Conservation (phyloP, 2,888 invertebrate genomes). For the Anaspis maculata region DNA sequence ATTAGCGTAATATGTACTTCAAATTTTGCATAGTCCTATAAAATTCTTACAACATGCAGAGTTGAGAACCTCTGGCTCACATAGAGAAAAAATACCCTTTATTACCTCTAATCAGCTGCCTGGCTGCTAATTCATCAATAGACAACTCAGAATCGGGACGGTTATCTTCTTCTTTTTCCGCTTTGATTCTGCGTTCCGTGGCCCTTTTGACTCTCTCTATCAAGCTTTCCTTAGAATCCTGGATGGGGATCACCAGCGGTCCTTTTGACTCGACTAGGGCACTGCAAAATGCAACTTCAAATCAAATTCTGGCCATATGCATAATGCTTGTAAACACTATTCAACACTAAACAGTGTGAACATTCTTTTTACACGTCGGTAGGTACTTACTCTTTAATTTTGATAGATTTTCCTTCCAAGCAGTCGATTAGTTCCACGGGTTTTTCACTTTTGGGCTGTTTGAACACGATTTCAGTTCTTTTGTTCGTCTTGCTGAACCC, state of each 20-base stretch:
- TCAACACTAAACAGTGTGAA: no score
- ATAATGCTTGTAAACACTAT: slow-evolving; percentile 6
- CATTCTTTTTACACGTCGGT: no score
- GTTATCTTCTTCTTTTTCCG: slow-evolving; percentile 23
- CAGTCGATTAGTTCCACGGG: slow-evolving; percentile 65
- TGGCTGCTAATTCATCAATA: slow-evolving; percentile 64
- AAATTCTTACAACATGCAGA: no score
- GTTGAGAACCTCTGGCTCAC: no score
- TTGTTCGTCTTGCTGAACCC: slow-evolving; percentile 64
- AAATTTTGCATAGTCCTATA: no score
- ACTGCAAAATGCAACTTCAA: slow-evolving; percentile 36
- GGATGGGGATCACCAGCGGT: slow-evolving; percentile 61
- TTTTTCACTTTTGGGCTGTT: slow-evolving; percentile 42
- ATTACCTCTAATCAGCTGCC: slow-evolving; percentile 58
- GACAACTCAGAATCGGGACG: slow-evolving; percentile 39
- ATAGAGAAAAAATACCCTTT: no score
- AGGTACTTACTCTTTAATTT: slow-evolving; percentile 60
- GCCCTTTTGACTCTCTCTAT: slow-evolving; percentile 44
- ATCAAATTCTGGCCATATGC: slow-evolving; percentile 8
- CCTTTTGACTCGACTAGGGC: slow-evolving; percentile 45
- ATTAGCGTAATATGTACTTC: no score
- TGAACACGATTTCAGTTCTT: slow-evolving; percentile 42
- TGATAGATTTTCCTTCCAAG: slow-evolving; percentile 67
- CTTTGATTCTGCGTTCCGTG: slow-evolving; percentile 3
- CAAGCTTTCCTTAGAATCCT: slow-evolving; percentile 43